phyloP scores from a whole-genome alignment of 2,888 invertebrate species.

The Melanargia galathea region DNA sequence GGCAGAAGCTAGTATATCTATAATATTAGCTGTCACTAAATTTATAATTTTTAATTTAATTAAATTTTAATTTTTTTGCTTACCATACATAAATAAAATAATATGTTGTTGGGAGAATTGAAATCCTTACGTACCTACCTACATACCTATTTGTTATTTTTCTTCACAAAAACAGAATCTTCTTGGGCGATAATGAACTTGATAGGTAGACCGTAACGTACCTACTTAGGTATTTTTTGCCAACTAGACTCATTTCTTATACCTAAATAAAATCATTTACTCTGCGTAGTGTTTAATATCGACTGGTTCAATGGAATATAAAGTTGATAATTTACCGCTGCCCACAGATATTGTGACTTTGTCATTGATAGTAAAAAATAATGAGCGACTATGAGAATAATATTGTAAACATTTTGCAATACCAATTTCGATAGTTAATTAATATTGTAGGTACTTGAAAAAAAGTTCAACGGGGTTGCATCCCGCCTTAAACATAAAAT shows the following conservation, averaged over 20 bases:
- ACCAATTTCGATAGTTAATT: too few species aligned
- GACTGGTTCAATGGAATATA: not conserved
- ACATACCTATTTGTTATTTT: not conserved
- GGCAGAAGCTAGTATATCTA: too few species aligned
- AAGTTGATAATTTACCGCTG: not conserved
- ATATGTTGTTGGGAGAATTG: not conserved
- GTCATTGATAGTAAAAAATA: constrained; percentile 4
- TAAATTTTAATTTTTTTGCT: not conserved
- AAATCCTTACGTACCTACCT: too few species aligned
- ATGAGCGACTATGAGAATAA: not conserved
- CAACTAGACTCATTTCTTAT: too few species aligned
- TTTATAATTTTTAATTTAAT: too few species aligned
- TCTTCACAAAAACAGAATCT: not conserved
- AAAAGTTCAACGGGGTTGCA: constrained; percentile 1
- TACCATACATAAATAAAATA: not conserved
- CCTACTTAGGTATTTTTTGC: too few species aligned
- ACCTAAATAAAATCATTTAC: not conserved
- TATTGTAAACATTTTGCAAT: not conserved
- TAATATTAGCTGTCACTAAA: too few species aligned
- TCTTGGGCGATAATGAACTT: too few species aligned
- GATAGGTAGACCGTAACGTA: too few species aligned
- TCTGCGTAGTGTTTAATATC: not conserved
- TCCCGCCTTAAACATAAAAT: not conserved
- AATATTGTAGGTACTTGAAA: not conserved
- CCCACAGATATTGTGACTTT: constrained; percentile 2